Conservation (phyloP, 1,140 invertebrate genomes). For the Gonioctena quinquepunctata region DNA sequence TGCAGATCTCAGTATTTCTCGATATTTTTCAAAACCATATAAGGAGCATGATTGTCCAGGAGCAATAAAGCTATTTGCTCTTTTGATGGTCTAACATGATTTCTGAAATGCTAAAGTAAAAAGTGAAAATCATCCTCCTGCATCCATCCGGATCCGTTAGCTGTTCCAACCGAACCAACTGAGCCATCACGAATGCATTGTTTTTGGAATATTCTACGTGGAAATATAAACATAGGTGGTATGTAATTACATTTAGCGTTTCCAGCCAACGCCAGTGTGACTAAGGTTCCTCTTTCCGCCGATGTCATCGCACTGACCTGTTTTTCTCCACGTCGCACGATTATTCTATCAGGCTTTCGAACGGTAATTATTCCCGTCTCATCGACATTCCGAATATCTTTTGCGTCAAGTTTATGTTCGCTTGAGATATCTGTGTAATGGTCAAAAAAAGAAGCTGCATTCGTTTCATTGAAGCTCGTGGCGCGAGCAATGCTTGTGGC, state of each 20-base stretch:
- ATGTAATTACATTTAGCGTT: conserved; percentile 30
- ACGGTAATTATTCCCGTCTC: conserved; percentile 52
- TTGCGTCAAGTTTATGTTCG: too few relatives aligned
- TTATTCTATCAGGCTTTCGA: conserved; percentile 46
- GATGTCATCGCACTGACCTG: conserved; percentile 56
- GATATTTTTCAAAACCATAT: conserved; percentile 36
- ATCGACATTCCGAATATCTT: conserved; percentile 55
- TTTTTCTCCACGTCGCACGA: conserved; percentile 48
- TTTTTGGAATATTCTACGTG: conserved; percentile 35
- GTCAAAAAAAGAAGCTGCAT: conserved; percentile 45
- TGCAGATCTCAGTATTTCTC: conserved; percentile 36
- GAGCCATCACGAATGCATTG: conserved; percentile 39
- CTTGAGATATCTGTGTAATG: conserved; percentile 49
- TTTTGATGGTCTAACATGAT: conserved; percentile 53
- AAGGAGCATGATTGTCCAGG: conserved; percentile 33
- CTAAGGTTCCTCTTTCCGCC: conserved; percentile 46
- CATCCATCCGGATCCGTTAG: conserved; percentile 29
- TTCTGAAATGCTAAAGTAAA: conserved; percentile 47
- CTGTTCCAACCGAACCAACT: conserved; percentile 20
- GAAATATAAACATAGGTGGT: conserved; percentile 56
- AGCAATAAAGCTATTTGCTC: conserved; percentile 30
- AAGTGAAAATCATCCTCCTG: conserved; percentile 25
- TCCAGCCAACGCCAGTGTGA: conserved; percentile 50
- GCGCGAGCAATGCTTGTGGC: conserved; percentile 56
- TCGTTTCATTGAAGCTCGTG: conserved; percentile 58